Percentiles rank a stretch among this genome's conserved stretches.
These are phyloP conservation scores for Phyto melanocephala DNA, from an alignment of 2,888 invertebrate genomes.

Conservation along the genomic window DNA sequence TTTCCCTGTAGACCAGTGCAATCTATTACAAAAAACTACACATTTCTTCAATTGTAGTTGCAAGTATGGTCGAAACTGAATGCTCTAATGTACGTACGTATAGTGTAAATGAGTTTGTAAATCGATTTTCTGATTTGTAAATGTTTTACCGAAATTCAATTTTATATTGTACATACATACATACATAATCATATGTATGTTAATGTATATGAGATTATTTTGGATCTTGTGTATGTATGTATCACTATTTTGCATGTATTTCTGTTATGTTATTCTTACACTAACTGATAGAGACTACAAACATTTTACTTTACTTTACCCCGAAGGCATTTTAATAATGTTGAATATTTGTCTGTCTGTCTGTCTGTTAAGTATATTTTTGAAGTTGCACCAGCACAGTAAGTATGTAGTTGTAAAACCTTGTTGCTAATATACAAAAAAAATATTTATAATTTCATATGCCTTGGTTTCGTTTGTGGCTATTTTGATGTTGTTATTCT, in stretches of 20 bases:
- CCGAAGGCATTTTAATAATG: slow-evolving; percentile 63
- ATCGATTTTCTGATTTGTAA: slow-evolving; percentile 14
- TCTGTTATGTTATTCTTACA: slow-evolving; percentile 60
- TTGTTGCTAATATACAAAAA: too few relatives aligned
- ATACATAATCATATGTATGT: neutral
- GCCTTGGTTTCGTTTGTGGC: slow-evolving; percentile 14
- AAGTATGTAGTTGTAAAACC: neutral
- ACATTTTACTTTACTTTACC: slow-evolving; percentile 47
- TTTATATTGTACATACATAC: too few relatives aligned
- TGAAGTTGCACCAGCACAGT: neutral
- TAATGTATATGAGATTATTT: neutral
- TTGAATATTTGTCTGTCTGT: slow-evolving; percentile 58
- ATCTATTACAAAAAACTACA: slow-evolving; percentile 24
- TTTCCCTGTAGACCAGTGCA: too few relatives aligned
- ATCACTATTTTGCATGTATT: neutral
- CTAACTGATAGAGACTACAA: slow-evolving; percentile 32
- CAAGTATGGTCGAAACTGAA: neutral
- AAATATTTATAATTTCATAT: slow-evolving; percentile 26
- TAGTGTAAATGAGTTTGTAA: neutral
- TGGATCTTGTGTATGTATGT: neutral
- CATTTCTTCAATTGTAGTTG: slow-evolving; percentile 11
- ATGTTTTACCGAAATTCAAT: slow-evolving; percentile 25
- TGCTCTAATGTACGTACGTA: neutral
- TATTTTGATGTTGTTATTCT: neutral
- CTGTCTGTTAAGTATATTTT: slow-evolving; percentile 13